Conservation (phyloP, 2,113 vertebrate species). For the Danio rerio region GRCz12tu NC_133185.1:49248501-49249000, state of each 20-base stretch:
- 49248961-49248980: constrained; percentile 86
- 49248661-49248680: background rate
- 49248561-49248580: constrained; percentile 48
- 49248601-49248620: constrained; percentile 59
- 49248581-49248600: constrained; percentile 27
- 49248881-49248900: constrained; percentile 88
- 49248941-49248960: constrained; percentile 92
- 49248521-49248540: background rate
- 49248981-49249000: constrained; percentile 76
- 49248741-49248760: background rate
- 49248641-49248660: constrained; percentile 31
- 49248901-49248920: constrained; percentile 91
- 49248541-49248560: background rate
- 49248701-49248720: background rate
- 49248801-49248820: constrained; percentile 80
- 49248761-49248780: constrained; percentile 76
- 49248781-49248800: constrained; percentile 86
- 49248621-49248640: constrained; percentile 39
- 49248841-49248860: constrained; percentile 91
- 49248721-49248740: background rate
- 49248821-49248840: constrained; percentile 88
- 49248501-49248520: background rate
- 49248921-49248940: constrained; percentile 95
- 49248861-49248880: constrained; percentile 91
- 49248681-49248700: background rate